Base-by-base conservation (phyloP, 92 coral and sea anemone genomes). In the Porites rus region DNA sequence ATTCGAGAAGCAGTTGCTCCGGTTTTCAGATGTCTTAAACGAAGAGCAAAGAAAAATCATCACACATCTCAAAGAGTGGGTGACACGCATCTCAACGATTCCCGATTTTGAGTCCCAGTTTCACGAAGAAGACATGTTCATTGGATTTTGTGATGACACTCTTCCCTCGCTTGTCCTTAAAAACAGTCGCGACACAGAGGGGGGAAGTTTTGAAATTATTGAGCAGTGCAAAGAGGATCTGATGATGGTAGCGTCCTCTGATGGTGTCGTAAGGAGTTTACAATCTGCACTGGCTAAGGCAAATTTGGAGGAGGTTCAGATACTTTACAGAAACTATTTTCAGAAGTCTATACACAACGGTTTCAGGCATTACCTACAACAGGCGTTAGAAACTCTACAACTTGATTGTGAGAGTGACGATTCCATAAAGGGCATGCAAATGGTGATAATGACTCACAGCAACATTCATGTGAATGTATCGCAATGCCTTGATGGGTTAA, bases 1-100 rank as follows among this genome's bases (percentile, higher is more conserved):
- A 31, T 97, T 97, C 73, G 99, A 97, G 80, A 97, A 97, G 88
- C 99, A 97, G 86, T 73, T 97, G 73, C 90, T 97, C 38, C 91
- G 99, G 17, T 95, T 97, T 76, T 88, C 98, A 20, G 99, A 97
- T 76, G 98, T 97, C 62, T 84, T 95, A 14, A 69, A 81, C 64
- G 67, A 1, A 43, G 87, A 80, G n/a, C 94, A 93, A 77, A 77
- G 83, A 46, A 51, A 67, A 24, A 77, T 95, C 25, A 93, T 96
- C 87, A 78, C 74, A 31, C 81, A 80, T 51, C 93, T 96, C 20
- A 63, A 69, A 11, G 51, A 79, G 22, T 96, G 99, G 99, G 81
- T 87, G 25, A 75, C 78, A 76, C 76, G 80, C 38, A 93, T 96
- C 56, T 91, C 98, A 11, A 94, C 93, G 46, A 84, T 89, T 16